Percentiles rank a stretch among this genome's conserved stretches.
Conservation (phyloP, 2,113 vertebrate genomes). For the Dipodomys ordii region DNA sequence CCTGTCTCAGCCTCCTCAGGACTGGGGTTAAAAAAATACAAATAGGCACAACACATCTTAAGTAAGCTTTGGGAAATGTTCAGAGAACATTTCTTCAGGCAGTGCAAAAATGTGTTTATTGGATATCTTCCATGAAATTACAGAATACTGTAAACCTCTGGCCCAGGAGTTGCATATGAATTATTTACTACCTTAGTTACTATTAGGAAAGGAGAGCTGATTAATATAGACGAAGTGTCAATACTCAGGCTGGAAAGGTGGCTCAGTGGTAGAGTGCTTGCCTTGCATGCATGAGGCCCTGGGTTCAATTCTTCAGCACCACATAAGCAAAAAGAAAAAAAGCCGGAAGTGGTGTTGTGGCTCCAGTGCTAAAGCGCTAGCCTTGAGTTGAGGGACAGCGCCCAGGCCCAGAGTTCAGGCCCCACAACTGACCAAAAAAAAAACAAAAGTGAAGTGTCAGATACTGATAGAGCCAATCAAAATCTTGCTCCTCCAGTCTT, state of each 20-base stretch:
- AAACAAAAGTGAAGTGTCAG: not conserved
- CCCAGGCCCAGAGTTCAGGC: too few relatives aligned
- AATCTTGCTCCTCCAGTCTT: slow-evolving; percentile 3
- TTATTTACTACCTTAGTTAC: not conserved
- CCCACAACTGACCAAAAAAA: too few relatives aligned
- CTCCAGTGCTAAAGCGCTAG: too few relatives aligned
- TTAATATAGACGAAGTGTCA: not conserved
- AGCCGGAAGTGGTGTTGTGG: too few relatives aligned
- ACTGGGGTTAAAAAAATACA: too few relatives aligned
- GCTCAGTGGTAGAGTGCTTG: too few relatives aligned
- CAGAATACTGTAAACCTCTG: not conserved
- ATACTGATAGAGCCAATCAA: not conserved
- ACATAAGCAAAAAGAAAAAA: too few relatives aligned
- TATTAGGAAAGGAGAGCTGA: not conserved
- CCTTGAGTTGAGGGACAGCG: too few relatives aligned
- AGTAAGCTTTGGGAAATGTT: not conserved
- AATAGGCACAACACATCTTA: not conserved
- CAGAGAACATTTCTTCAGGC: not conserved
- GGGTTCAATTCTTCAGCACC: too few relatives aligned
- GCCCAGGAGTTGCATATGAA: not conserved
- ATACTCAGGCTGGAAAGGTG: too few relatives aligned
- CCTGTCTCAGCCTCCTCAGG: not conserved
- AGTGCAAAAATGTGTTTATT: not conserved
- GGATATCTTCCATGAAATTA: too few relatives aligned
- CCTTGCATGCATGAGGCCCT: too few relatives aligned